Conservation (phyloP, 1,140 invertebrate genomes). For the Listronotus bonariensis region DNA sequence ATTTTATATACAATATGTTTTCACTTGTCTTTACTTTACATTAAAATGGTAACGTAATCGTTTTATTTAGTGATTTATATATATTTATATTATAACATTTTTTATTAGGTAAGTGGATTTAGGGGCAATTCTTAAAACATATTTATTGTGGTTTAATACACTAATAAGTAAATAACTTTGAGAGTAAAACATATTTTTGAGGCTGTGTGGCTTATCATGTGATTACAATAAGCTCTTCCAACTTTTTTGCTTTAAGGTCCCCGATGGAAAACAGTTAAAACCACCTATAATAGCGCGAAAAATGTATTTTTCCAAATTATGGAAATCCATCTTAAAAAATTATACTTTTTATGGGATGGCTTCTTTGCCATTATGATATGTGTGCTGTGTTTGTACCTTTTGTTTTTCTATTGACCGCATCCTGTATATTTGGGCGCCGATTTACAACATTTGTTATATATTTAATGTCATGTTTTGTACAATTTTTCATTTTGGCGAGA, state of each 20-base stretch:
- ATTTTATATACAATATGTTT: too few species aligned
- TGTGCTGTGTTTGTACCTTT: constrained; percentile 11
- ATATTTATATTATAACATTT: too few species aligned
- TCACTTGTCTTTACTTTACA: too few species aligned
- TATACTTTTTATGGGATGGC: constrained; percentile 19
- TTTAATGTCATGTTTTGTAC: constrained; percentile 3
- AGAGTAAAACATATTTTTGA: too few species aligned
- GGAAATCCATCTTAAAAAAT: constrained; percentile 17
- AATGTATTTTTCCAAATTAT: constrained; percentile 9
- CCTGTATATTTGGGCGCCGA: constrained; percentile 5
- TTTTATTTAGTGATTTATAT: too few species aligned
- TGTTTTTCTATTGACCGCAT: constrained; percentile 14
- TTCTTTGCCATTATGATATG: constrained; percentile 15
- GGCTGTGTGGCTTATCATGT: too few species aligned
- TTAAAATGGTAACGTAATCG: too few species aligned
- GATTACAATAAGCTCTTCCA: too few species aligned
- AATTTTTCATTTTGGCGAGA: constrained; percentile 10
- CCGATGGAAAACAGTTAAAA: constrained; percentile 2
- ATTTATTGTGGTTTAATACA: too few species aligned
- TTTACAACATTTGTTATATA: constrained; percentile 1
- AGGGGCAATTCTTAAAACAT: too few species aligned
- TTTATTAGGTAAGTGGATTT: too few species aligned
- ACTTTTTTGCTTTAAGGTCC: constrained; percentile 16
- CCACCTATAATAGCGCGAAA: not conserved
- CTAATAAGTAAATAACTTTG: too few species aligned